Evolutionary conservation across 1,140 invertebrate species (phyloP), one percentile per base, ranked within the genome.

Genomic region (Melanaphis sacchari): DNA sequence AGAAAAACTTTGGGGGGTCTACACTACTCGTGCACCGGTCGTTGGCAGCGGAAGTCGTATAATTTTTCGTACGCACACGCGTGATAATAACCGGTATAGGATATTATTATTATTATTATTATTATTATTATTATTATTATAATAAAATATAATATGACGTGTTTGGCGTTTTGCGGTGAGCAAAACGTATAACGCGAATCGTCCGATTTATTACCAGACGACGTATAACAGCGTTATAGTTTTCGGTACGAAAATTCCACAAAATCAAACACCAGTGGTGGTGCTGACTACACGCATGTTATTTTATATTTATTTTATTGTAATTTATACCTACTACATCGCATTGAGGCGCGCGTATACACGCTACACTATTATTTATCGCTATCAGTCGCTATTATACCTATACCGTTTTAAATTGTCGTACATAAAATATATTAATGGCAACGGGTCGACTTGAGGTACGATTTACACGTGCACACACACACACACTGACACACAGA

Each of bases 1-100:
- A 40, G 8, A 40, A 82, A 82, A 82, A 31, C 84, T 87, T 87
- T 87, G 40, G 84, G 84, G 41, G 84, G 84, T 87, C 84, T 41
- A 31, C 41, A 2, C 18, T 22, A 24, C 76, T 38, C 11, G 15
- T 18, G 31, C 59, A n/a, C n/a, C 38, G 38, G 26, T 31, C 15
- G 24, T 21, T 87, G 40, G 84, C 84, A 87, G 40, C 84, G 84
- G 84, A 87, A 87, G 84, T 87, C 40, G 40, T 41, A 87, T 87
- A 43, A 41, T 87, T 43, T 87, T 87, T 43, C 84, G 26, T 84
- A 38, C 38, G 22, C 38, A 11, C 38, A 26, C 38, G 22, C 38
- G 38, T n/a, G 31, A n/a, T 82, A 82, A 38, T 40, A 82, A 82
- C 81, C 81, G 81, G 81, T 81, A 82, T 82, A 49, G 18, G 40